A percentile compares a stretch with the other conserved stretches of the same genome.
These are phyloP conservation scores for Manis javanica DNA, from an alignment of 2,797 vertebrate genomes.

Conservation along the genomic window DNA sequence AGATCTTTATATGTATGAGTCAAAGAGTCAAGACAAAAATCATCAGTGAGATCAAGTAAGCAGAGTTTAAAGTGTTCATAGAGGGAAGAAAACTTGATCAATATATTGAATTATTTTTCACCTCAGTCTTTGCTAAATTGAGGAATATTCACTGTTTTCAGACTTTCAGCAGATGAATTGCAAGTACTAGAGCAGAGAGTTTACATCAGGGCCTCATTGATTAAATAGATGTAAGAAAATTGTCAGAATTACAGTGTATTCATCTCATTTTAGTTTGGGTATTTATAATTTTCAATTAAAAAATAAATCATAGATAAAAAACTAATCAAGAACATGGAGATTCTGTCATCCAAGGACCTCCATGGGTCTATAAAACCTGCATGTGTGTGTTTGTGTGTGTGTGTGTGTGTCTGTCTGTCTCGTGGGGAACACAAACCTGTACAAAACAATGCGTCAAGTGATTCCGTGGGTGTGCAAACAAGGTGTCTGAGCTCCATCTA, in stretches of 20 bases:
- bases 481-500: not conserved
- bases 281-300: not conserved
- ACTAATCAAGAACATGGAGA: not conserved
- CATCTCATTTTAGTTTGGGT: not conserved
- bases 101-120: not conserved
- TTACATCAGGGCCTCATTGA: not conserved
- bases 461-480: no score
- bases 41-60: not conserved
- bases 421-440: not conserved
- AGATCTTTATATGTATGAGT: not conserved
- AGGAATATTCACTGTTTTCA: not conserved
- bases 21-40: not conserved
- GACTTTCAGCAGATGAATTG: not conserved
- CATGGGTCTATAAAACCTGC: rapidly evolving
- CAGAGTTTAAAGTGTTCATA: not conserved
- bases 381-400: not conserved
- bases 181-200: not conserved
- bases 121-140: not conserved
- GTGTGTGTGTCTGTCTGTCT: not conserved
- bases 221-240: not conserved
- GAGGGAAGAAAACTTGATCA: not conserved
- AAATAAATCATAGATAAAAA: not conserved
- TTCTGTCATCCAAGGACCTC: not conserved
- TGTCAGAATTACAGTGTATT: not conserved
- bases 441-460: not conserved